Evolutionary conservation across 2,888 invertebrate genomes (phyloP).

Genomic region (Electrophaes corylata): DNA sequence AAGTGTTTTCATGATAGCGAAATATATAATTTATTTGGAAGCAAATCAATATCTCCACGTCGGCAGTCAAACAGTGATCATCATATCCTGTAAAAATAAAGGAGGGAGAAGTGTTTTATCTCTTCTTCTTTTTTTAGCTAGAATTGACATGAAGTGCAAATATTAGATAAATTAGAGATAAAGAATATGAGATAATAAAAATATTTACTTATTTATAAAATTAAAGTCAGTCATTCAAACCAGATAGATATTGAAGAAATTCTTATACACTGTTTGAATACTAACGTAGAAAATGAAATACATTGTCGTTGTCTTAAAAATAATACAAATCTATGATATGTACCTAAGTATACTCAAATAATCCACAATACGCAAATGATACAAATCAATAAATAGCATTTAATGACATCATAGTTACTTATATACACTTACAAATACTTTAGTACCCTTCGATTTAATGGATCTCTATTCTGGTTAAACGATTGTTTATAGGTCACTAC

Average conservation of each 20-base stretch:
- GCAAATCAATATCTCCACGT: constrained; percentile 39
- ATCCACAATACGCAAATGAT: constrained; percentile 76
- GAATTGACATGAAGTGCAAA: neutral
- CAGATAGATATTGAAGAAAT: too few relatives aligned
- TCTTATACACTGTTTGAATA: constrained; percentile 36
- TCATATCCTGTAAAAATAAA: too few relatives aligned
- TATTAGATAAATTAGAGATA: neutral
- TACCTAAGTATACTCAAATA: constrained; percentile 81
- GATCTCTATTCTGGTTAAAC: constrained; percentile 74
- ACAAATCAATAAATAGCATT: constrained; percentile 80
- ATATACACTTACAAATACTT: constrained; percentile 80
- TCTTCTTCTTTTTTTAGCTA: neutral
- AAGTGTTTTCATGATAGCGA: constrained; percentile 44
- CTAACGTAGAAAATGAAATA: constrained; percentile 46
- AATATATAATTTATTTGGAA: constrained; percentile 44
- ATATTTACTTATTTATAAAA: neutral
- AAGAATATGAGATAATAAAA: too few relatives aligned
- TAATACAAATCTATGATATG: constrained; percentile 80
- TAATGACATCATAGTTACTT: constrained; percentile 70
- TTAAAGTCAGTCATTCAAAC: neutral
- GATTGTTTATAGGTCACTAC: constrained; percentile 74
- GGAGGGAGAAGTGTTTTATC: too few relatives aligned
- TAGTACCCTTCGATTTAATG: constrained; percentile 82
- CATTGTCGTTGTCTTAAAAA: constrained; percentile 63
- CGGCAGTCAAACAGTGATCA: constrained; percentile 25